Percentiles rank a stretch among this genome's conserved stretches.
Evolutionary conservation across 2,888 invertebrate species (phyloP).

Genomic region (Pammene aurita): DNA sequence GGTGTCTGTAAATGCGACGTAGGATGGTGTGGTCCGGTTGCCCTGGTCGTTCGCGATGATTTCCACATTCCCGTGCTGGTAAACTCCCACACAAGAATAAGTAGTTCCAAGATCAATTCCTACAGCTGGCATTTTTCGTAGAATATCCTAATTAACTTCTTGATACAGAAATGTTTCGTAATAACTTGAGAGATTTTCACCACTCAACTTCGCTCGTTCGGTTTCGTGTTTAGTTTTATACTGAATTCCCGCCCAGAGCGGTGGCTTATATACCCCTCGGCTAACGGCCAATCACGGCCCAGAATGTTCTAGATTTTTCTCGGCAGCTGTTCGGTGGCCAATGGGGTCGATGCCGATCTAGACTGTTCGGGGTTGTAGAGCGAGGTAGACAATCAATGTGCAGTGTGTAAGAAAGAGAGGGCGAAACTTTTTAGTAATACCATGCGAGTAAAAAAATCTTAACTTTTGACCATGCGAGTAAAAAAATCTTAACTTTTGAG

Average conservation of each 20-base stretch:
- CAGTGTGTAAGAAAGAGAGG: background rate
- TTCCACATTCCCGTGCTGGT: slow-evolving; percentile 23
- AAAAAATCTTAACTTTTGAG: background rate
- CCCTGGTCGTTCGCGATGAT: slow-evolving; percentile 25
- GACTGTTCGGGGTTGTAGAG: slow-evolving; percentile 12
- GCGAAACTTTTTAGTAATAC: background rate
- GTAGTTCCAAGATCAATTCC: slow-evolving; percentile 23
- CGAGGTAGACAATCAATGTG: background rate
- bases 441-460: slow-evolving; percentile 1
- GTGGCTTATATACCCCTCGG: slow-evolving; percentile 16
- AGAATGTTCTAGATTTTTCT: slow-evolving; percentile 38
- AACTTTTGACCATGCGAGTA: background rate
- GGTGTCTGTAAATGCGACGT: slow-evolving; percentile 54
- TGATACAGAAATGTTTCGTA: slow-evolving; percentile 86
- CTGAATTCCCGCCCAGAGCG: slow-evolving; percentile 19
- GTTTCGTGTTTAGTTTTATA: slow-evolving; percentile 39
- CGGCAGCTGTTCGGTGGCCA: slow-evolving; percentile 27
- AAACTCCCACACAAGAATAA: slow-evolving; percentile 19
- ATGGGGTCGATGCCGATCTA: slow-evolving; percentile 13
- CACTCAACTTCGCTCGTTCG: slow-evolving; percentile 24
- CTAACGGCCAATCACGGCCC: slow-evolving; percentile 39
- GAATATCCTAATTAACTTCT: slow-evolving; percentile 45
- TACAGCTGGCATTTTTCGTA: slow-evolving; percentile 17
- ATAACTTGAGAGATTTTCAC: slow-evolving; percentile 56
- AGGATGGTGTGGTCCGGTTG: slow-evolving; percentile 19